Percentiles rank a stretch among this genome's conserved stretches.
phyloP scores from a whole-genome alignment of 2,113 vertebrate genomes.

The Pipra filicauda region DNA sequence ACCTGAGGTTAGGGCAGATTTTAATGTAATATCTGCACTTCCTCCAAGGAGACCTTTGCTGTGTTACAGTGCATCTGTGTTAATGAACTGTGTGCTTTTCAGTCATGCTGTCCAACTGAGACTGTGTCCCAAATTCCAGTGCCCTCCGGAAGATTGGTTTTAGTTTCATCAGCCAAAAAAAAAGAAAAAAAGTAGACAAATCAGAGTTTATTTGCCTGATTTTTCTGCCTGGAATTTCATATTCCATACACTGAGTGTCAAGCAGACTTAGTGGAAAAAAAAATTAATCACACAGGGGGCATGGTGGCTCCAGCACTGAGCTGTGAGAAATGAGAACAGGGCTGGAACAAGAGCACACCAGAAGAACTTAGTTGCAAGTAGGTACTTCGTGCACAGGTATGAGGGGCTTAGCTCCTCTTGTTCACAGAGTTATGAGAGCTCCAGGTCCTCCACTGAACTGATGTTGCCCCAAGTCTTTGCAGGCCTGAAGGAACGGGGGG shows the following conservation, averaged over 20 bases:
- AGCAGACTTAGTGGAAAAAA: neutral
- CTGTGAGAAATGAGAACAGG: neutral
- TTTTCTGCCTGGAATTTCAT: neutral
- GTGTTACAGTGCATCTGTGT: fast-evolving
- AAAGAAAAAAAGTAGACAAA: neutral
- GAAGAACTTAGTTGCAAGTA: neutral
- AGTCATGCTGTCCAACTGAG: neutral
- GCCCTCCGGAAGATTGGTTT: neutral
- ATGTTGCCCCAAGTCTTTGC: neutral
- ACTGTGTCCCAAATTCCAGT: neutral
- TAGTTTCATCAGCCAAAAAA: neutral
- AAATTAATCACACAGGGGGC: fast-evolving
- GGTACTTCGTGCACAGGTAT: neutral
- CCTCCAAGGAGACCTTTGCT: neutral
- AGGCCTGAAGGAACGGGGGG: neutral
- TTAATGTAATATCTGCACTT: neutral
- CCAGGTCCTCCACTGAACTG: neutral
- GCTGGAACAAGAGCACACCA: neutral
- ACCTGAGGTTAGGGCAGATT: neutral
- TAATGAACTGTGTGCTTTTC: neutral
- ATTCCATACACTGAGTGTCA: neutral
- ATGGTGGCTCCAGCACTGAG: neutral
- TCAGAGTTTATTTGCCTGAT: neutral
- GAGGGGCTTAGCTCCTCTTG: neutral
- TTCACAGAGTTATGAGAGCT: neutral